Evolutionary conservation across 2,113 vertebrate genomes (phyloP).

Genomic region (human (Homo sapiens)): DNA sequence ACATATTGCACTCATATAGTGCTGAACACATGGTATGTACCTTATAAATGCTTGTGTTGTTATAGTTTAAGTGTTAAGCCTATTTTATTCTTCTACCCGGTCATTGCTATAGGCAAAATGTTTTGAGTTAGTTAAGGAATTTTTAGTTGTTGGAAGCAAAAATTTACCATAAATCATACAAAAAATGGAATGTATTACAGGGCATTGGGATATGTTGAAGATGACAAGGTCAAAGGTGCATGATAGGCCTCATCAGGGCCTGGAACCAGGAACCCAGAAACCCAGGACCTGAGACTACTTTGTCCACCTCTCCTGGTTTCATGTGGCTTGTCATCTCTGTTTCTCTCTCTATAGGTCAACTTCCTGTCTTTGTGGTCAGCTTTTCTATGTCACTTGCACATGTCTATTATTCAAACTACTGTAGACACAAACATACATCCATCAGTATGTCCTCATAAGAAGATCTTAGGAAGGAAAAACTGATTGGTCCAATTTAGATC

Average conservation of each 20-base stretch:
- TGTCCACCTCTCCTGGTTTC: not conserved
- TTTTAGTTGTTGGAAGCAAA: not conserved
- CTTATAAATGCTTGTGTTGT: not conserved
- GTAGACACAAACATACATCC: not conserved
- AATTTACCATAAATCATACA: not conserved
- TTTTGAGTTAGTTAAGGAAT: not conserved
- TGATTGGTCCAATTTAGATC: not conserved
- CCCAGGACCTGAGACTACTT: not conserved
- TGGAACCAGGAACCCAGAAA: not conserved
- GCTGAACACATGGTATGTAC: not conserved
- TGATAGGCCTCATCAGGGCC: too few species aligned
- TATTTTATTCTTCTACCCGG: not conserved
- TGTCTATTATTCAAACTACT: too few species aligned
- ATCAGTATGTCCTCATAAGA: not conserved
- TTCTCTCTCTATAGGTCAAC: not conserved
- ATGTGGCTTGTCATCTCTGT: not conserved
- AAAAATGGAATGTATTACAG: not conserved
- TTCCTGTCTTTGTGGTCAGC: not conserved
- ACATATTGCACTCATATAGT: not conserved
- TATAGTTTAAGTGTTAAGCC: not conserved
- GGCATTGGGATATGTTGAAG: not conserved
- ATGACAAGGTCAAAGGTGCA: not conserved
- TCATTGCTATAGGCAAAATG: not conserved
- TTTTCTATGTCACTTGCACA: not conserved
- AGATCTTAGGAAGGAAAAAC: not conserved